Base-by-base conservation (phyloP, 2,888 invertebrate genomes). In the Dicyrtomina minuta region DNA sequence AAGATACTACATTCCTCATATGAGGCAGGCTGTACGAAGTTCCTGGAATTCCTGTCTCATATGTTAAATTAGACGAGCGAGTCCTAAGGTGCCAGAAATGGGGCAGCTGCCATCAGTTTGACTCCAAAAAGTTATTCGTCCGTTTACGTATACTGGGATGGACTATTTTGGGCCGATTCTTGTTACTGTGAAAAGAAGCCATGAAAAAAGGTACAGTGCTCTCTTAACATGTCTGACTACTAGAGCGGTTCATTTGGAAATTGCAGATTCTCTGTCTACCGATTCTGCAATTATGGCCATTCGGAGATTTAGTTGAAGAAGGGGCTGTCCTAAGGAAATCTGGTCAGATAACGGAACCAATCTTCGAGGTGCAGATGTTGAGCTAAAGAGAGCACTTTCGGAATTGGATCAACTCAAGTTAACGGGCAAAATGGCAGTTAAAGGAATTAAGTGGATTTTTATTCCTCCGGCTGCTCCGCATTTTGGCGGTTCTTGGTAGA, bases 301-400 rank as follows among this genome's bases (percentile, higher is more conserved):
- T 6, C 66, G 80, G 41, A 66, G 81, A 53, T 81, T 82, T 66
- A 75, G 81, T 15, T 75, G 79, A 0, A 66, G 81, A 56, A 67
- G 80, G 41, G 81, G 82, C 2, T 70, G 78, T n/a, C 80, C 80
- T 0, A 71, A 65, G 20, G 72, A 79, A 10, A 78, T 82, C 0
- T 81, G 78, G 58, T 79, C 79, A 26, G 83, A 83, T 66, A 82
- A 82, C 68, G 81, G 81, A 0, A 80, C 80, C 0, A 82, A 82
- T 72, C 82, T 83, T 71, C 72, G 78, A 1, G 80, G 81, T 0
- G 75, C 80, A 0, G 73, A 78, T 4, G 82, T 79, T 71, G 80
- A 84, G 20, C 83, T 84, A 75, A 82, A 83, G 73, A 83, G 84
- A 79, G 83, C 85, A 0, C 84, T 85, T 72, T 84, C 84, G 75